phyloP scores from a whole-genome alignment of 1,140 invertebrate genomes.

The Uloborus diversus region DNA sequence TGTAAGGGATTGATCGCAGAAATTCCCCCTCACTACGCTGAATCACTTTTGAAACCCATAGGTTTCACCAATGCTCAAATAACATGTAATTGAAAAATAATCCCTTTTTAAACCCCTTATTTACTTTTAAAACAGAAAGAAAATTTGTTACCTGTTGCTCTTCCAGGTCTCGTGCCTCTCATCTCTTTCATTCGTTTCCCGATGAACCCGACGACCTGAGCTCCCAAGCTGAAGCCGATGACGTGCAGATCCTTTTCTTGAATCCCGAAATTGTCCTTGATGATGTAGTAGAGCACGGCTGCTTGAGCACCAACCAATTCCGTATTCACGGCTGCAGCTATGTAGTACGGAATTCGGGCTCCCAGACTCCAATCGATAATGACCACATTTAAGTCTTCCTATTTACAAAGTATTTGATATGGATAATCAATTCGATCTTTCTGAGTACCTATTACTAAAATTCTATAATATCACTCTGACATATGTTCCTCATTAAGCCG shows the following conservation, averaged over 20 bases:
- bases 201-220: slow-evolving; percentile 71
- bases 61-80: too few relatives aligned
- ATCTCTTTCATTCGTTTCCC: slow-evolving; percentile 62
- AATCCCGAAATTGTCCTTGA: slow-evolving; percentile 23
- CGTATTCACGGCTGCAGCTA: slow-evolving; percentile 39
- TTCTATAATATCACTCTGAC: too few relatives aligned
- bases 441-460: too few relatives aligned
- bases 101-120: too few relatives aligned
- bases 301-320: slow-evolving; percentile 53
- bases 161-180: slow-evolving; percentile 38
- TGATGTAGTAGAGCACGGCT: slow-evolving; percentile 16
- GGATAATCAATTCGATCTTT: too few relatives aligned
- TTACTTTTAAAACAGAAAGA: too few relatives aligned
- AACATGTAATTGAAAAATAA: too few relatives aligned
- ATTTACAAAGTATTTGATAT: too few relatives aligned
- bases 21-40: too few relatives aligned
- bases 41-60: too few relatives aligned
- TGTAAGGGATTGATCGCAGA: too few relatives aligned
- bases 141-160: slow-evolving; percentile 52
- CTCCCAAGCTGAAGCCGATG: slow-evolving; percentile 73
- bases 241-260: slow-evolving; percentile 67
- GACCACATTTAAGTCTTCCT: slow-evolving; percentile 51
- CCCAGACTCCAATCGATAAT: slow-evolving; percentile 58
- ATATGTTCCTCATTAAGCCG: too few relatives aligned
- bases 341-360: slow-evolving; percentile 49